These are phyloP conservation scores for Drosophila tristis DNA, from an alignment of 1,140 invertebrate species.

Conservation along the genomic window DNA sequence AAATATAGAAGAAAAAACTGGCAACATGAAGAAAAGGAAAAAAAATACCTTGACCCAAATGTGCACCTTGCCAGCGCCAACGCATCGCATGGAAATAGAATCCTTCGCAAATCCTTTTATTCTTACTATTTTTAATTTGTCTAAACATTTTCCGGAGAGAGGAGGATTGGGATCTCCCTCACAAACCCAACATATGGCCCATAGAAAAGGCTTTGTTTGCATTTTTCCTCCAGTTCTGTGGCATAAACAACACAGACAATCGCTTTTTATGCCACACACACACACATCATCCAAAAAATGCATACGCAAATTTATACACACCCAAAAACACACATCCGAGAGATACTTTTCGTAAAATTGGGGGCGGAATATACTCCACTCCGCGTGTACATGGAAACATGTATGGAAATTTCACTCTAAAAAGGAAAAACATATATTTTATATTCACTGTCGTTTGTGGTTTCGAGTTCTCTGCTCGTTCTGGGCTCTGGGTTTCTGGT, in stretches of 20 bases:
- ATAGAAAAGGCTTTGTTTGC: slow-evolving; percentile 78
- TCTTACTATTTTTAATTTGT: slow-evolving; percentile 79
- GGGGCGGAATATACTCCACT: slow-evolving; percentile 32
- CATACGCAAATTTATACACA: slow-evolving; percentile 80
- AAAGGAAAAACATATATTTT: slow-evolving; percentile 72
- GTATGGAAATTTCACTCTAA: slow-evolving; percentile 73
- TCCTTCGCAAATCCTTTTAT: slow-evolving; percentile 50
- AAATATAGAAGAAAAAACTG: slow-evolving; percentile 11
- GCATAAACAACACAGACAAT: slow-evolving; percentile 63
- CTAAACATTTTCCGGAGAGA: slow-evolving; percentile 68
- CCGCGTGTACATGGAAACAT: slow-evolving; percentile 29
- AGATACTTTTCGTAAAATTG: neutral
- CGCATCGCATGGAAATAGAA: slow-evolving; percentile 41
- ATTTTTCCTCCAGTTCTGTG: slow-evolving; percentile 45
- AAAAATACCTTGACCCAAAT: slow-evolving; percentile 79
- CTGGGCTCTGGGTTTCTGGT: slow-evolving; percentile 16
- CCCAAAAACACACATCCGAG: slow-evolving; percentile 3
- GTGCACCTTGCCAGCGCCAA: slow-evolving; percentile 52
- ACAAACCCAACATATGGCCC: slow-evolving; percentile 43
- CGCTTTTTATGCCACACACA: slow-evolving; percentile 29
- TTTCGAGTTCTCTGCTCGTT: slow-evolving; percentile 36
- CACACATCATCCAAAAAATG: slow-evolving; percentile 58
- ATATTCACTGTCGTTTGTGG: slow-evolving; percentile 78
- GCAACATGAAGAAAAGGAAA: slow-evolving; percentile 39
- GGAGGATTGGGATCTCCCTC: slow-evolving; percentile 12